Evolutionary conservation across 2,797 vertebrate species (phyloP), one percentile per base, ranked within the genome.

Genomic region (Cuniculus paca): DNA sequence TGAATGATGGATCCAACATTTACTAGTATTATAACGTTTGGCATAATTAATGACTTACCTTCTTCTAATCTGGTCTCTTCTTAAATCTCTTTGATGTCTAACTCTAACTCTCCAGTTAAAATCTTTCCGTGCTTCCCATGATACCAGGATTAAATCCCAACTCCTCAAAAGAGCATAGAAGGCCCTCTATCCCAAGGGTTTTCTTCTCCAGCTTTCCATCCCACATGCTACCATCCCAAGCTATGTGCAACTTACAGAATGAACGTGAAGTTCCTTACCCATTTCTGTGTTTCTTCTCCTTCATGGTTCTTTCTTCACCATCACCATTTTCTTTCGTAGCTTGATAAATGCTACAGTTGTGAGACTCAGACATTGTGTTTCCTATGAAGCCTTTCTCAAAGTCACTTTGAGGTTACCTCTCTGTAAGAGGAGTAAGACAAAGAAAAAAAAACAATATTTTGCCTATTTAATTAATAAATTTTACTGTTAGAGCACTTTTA

Each of bases 401-500:
- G 45, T 61, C 45, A 77, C 75, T 50, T 84, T 70, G 45, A 91
- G 48, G 42, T 77, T 12, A 85, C 4, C 50, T 96, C 17, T 83
- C 48, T 95, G 14, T 56, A 88, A 91, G 34, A 91, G 80, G 9
- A 34, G 12, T 12, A 60, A 5, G 28, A 61, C 34, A 92, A 89
- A 86, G 45, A 1, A 68, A 26, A 75, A 93, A 58, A 58, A 48
- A 3, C 77, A 65, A 36, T 88, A 68, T 16, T 70, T 36, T 86
- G 7, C 28, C 8, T 84, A 74, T 92, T 63, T 54, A 81, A 81
- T 60, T 45, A 87, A 61, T 20, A 39, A 28, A 34, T 54, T 78
- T 82, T 93, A 26, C 45, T 39, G 79, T 88, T 91, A 95, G 48
- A 85, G 61, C 28, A 65, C 48, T 81, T 96, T 58, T 58, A 91